Evolutionary conservation across 1,140 invertebrate species (phyloP), one percentile per base, ranked within the genome.

Genomic region (Drosophila biarmipes): DNA sequence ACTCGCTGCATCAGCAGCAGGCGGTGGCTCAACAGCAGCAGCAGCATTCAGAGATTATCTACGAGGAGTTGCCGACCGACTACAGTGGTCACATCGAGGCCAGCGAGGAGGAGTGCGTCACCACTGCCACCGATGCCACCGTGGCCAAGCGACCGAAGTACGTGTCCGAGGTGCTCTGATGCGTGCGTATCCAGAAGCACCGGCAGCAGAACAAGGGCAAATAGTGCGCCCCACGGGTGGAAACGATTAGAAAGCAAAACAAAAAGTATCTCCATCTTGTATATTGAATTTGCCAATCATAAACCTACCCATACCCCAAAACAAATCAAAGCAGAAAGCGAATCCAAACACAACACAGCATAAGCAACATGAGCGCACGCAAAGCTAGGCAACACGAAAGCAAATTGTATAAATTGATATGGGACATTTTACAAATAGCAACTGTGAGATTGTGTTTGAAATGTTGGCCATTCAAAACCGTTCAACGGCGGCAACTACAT

Each of bases 111-210:
- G 82, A 90, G 62, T 82, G 85, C 64, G 81, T 79, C 6, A 75
- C 72, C 35, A 75, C 72, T 57, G 72, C 72, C 63, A 67, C 45
- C 72, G 72, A 73, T 46, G 69, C 71, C 71, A 75, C 84, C 21
- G 79, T 54, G 46, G 71, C 81, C 73, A 91, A 91, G 57, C 67
- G 90, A 59, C 79, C 90, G 45, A 91, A 91, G 80, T 91, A 91
- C 54, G 84, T 90, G 27, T 91, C 89, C 27, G 90, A 91, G 55
- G 90, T 91, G 67, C 90, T 91, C 86, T 91, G 90, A 91, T 91
- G 82, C 80, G 90, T 91, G 75, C 80, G 86, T 43, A 90, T 90
- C 42, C 84, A 84, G 73, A 82, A 82, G 58, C 82, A 81, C 56
- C 69, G 77, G 64, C 73, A 73, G 40, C 73, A 73, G 40, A 80